Conservation (phyloP, 2,113 vertebrate genomes). For the Stictonetta naevosa region DNA sequence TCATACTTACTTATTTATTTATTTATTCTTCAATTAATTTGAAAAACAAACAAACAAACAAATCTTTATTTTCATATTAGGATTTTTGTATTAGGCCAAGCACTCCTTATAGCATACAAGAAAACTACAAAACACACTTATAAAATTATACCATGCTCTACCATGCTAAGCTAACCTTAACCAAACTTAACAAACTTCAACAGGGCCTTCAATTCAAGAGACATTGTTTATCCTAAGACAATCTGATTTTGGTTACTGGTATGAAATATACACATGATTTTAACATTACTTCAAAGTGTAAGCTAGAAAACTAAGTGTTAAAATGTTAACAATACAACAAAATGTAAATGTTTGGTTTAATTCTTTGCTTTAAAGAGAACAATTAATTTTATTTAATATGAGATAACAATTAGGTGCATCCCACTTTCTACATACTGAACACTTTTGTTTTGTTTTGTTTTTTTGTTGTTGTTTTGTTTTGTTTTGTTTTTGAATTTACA, state of each 20-base stretch:
- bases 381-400: background rate
- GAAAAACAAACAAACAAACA: too few relatives aligned
- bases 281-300: background rate
- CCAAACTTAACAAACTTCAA: background rate
- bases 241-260: background rate
- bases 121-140: background rate
- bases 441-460: background rate
- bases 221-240: background rate
- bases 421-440: background rate
- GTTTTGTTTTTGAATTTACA: background rate
- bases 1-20: background rate
- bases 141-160: background rate
- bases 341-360: background rate
- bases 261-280: background rate
- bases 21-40: background rate
- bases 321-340: background rate
- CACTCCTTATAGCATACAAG: background rate
- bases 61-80: background rate
- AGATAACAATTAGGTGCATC: background rate
- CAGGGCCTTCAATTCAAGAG: background rate
- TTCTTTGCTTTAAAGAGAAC: background rate
- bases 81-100: background rate
- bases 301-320: background rate
- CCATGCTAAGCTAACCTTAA: background rate
- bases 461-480: too few relatives aligned